Conservation (phyloP, 2,797 vertebrate species). For the Acridotheres tristis region DNA sequence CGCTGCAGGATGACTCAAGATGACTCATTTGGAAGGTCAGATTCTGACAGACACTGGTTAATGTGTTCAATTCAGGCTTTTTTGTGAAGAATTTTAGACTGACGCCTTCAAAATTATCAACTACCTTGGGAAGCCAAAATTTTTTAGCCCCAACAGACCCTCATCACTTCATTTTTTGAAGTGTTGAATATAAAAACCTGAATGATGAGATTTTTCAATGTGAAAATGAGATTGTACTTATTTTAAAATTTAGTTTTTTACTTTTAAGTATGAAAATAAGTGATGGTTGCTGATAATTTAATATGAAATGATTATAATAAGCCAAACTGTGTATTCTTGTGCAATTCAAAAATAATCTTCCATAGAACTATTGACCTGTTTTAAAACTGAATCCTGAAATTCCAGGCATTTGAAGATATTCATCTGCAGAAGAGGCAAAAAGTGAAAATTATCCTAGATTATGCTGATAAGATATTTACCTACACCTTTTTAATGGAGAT, state of each 20-base stretch:
- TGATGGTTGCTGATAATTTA: background rate
- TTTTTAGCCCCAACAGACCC: background rate
- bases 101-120: background rate
- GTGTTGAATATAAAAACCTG: background rate
- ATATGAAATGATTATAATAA: background rate
- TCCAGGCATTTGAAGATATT: slow-evolving; percentile 77
- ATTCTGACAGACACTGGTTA: background rate
- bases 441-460: slow-evolving; percentile 51
- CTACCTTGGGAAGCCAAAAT: background rate
- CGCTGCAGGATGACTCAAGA: background rate
- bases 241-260: background rate
- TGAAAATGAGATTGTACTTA: background rate
- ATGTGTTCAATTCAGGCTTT: background rate
- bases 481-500: slow-evolving; percentile 76
- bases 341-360: background rate
- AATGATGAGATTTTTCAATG: background rate
- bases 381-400: slow-evolving; percentile 31
- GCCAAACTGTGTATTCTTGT: background rate
- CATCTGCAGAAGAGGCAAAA: background rate
- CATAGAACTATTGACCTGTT: background rate
- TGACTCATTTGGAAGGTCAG: background rate
- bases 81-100: background rate
- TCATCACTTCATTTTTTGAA: background rate
- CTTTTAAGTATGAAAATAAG: background rate
- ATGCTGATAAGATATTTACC: slow-evolving; percentile 73